Conservation (phyloP, 2,888 invertebrate species). For the Cepaea hortensis region DNA sequence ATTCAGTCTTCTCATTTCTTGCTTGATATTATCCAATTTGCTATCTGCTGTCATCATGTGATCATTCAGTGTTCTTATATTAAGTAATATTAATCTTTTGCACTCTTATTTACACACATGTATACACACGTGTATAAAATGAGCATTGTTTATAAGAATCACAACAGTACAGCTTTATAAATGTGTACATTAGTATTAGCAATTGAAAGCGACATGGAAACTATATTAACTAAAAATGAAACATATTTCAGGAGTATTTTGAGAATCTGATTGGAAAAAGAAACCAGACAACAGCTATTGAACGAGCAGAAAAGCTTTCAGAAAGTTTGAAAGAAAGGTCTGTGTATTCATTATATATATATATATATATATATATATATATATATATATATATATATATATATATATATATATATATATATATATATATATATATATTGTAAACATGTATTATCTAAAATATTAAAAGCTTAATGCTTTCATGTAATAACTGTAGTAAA, state of each 20-base stretch:
- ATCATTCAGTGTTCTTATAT: too few species aligned
- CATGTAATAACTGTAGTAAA: too few species aligned
- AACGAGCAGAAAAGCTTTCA: slow-evolving; percentile 79
- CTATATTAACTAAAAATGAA: not conserved
- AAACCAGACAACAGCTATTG: slow-evolving; percentile 78
- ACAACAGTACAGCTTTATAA: not conserved
- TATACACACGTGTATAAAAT: too few species aligned
- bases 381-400: not conserved
- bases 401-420: not conserved
- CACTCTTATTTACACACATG: too few species aligned
- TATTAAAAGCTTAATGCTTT: too few species aligned
- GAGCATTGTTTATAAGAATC: too few species aligned
- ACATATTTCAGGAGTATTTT: slow-evolving; percentile 65
- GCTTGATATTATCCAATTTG: too few species aligned
- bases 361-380: not conserved
- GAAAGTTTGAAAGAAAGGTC: slow-evolving; percentile 74
- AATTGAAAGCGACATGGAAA: not conserved
- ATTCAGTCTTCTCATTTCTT: too few species aligned
- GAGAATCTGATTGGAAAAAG: slow-evolving; percentile 69
- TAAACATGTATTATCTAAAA: too few species aligned
- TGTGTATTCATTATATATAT: not conserved
- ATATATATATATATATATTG: too few species aligned
- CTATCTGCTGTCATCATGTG: too few species aligned
- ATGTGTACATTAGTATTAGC: not conserved
- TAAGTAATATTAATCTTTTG: too few species aligned